These are phyloP conservation scores for Xiphophorus birchmanni DNA, from an alignment of 2,797 vertebrate species.

Conservation along the genomic window DNA sequence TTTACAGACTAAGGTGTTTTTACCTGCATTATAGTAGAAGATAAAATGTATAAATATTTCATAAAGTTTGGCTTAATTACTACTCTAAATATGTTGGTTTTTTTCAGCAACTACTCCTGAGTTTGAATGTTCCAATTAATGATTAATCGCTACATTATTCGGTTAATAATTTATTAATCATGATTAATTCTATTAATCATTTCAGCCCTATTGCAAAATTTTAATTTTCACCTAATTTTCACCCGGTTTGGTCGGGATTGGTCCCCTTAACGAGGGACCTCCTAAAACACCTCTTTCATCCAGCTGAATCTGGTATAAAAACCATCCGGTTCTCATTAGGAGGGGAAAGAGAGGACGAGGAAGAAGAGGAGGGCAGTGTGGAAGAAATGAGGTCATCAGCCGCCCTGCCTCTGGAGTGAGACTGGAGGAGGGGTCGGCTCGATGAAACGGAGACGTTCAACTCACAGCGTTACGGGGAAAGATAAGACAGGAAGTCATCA, in stretches of 20 bases:
- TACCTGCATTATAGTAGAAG: too few relatives aligned
- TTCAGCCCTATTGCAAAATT: background rate
- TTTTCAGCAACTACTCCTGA: too few relatives aligned
- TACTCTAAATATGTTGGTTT: too few relatives aligned
- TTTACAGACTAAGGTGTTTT: too few relatives aligned
- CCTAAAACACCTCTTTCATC: slow-evolving; percentile 33
- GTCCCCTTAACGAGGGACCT: background rate
- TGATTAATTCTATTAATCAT: too few relatives aligned
- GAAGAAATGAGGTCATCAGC: slow-evolving; percentile 73
- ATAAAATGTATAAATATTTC: too few relatives aligned
- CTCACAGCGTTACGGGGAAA: background rate
- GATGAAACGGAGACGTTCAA: slow-evolving; percentile 13
- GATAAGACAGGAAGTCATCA: slow-evolving; percentile 7
- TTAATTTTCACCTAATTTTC: background rate
- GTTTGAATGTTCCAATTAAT: too few relatives aligned
- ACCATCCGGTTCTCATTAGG: slow-evolving; percentile 74
- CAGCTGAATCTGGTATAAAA: slow-evolving; percentile 37
- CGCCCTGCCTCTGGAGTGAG: slow-evolving; percentile 37
- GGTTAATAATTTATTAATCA: too few relatives aligned
- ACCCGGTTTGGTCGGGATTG: background rate
- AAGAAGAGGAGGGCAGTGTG: slow-evolving; percentile 32
- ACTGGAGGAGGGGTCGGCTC: slow-evolving; percentile 21
- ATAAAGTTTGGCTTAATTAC: too few relatives aligned
- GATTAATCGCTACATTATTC: too few relatives aligned
- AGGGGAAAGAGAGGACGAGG: slow-evolving; percentile 32